Base-by-base conservation (phyloP, 1,140 invertebrate species). In the Lasaia peninsularis region DNA sequence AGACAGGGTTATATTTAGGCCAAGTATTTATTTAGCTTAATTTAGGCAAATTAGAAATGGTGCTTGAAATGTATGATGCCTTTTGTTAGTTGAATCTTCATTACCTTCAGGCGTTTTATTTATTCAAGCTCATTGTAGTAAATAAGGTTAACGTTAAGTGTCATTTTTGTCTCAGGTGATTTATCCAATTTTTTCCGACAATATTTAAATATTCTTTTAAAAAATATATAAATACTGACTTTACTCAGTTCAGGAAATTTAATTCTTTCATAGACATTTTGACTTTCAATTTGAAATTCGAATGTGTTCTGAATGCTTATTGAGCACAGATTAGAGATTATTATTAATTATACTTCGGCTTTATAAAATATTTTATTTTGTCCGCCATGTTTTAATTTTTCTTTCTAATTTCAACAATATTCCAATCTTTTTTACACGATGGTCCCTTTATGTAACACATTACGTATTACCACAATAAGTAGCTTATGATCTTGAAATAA, bases 1-100 rank as follows among this genome's bases (percentile, higher is more conserved):
- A 69, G 69, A 79, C 70, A 73, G 73, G 74, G 67, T 80, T 75
- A 71, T 70, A 78, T 68, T 68, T 74, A 77, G 71, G 71, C 66
- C 68, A 79, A 80, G 73, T 81, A 79, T 79, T 79, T 81, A 78
- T 78, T 77, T 69, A 78, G 65, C 57, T 71, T 63, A 53, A 67
- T 56, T 55, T 71, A 78, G 69, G 44, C 35, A 65, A 69, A 65
- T 68, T 68, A 65, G 54, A 56, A 60, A 52, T 44, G 32, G 60
- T 59, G 60, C 50, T 37, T 58, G 52, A 54, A 52, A 60, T 37
- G 16, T 40, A 12, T 16, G 7, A 32, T 28, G 28, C 34, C 53
- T 55, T 28, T 44, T 18, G 20, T n/a, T 18, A n/a, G 9, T 44
- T 44, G 20, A 8, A 44, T 4, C 18, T 44, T 8, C 37, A 44